Percentiles rank a stretch among this genome's conserved stretches.
Conservation (phyloP, 2,797 vertebrate genomes). For the Poeciliopsis gracilis region DNA sequence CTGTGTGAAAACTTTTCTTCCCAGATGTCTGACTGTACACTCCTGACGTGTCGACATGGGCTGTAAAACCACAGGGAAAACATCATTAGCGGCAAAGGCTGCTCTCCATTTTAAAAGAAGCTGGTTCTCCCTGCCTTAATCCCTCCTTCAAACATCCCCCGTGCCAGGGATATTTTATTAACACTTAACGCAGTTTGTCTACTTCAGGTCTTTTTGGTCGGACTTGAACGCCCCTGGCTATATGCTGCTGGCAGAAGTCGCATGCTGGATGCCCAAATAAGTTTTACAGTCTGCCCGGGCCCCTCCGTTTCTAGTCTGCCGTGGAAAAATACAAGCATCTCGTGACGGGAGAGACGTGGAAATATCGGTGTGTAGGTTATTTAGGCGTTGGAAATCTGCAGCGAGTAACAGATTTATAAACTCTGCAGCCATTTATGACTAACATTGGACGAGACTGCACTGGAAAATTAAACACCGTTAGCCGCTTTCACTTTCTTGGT, state of each 20-base stretch:
- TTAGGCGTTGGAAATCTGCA: slow-evolving; percentile 59
- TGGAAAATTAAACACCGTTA: slow-evolving; percentile 58
- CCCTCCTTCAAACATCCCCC: slow-evolving; percentile 46
- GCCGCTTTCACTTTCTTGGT: slow-evolving; percentile 25
- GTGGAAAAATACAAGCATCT: slow-evolving; percentile 70
- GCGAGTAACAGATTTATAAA: slow-evolving; percentile 66
- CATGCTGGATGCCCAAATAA: slow-evolving; percentile 46
- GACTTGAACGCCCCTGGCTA: slow-evolving; percentile 55
- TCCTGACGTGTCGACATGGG: slow-evolving; percentile 10
- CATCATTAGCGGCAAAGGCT: slow-evolving; percentile 22
- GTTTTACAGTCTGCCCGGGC: slow-evolving; percentile 62
- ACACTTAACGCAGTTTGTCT: slow-evolving; percentile 71
- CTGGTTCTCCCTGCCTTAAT: slow-evolving; percentile 28
- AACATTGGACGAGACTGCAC: slow-evolving; percentile 43
- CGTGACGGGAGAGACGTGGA: slow-evolving; percentile 66
- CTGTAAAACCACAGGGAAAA: slow-evolving; percentile 31
- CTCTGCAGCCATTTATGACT: slow-evolving; percentile 40
- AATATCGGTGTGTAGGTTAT: slow-evolving; percentile 61
- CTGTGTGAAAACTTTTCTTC: not conserved
- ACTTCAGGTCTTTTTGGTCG: slow-evolving; percentile 46
- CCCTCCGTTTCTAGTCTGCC: slow-evolving; percentile 42
- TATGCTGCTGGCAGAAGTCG: slow-evolving; percentile 54
- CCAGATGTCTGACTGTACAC: slow-evolving; percentile 1
- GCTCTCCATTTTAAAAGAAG: slow-evolving; percentile 19
- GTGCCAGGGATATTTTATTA: slow-evolving; percentile 53